Evolutionary conservation across 53 echinoderm and acorn worm species (phyloP), one percentile per base, ranked within the genome.

Genomic region (Crossaster papposus): DNA sequence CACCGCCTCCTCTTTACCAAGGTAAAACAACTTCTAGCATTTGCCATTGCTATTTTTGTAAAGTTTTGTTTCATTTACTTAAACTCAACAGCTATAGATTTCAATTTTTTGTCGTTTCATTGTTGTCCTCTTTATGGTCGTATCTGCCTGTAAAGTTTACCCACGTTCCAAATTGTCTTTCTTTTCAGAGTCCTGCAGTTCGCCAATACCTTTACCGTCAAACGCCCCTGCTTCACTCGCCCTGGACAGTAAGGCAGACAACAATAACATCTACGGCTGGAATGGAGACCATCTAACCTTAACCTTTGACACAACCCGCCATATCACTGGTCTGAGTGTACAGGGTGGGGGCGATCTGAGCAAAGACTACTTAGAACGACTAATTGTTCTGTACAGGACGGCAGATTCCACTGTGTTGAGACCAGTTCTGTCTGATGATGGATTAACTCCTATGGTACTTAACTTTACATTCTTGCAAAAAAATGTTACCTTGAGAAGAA

Each of bases 241-340:
- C 65, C 29, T 83, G 26, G 38, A 65, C 14, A 65, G 83, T 34
- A n/a, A 54, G 28, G 24, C 83, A 30, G 64, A 83, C 44, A 37
- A 24, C 51, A 83, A 65, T 28, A 38, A 64, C 26, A 83, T 44
- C 37, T 83, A 80, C 51, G 89, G 89, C 50, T 89, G 89, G 89
- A 51, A 65, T 38, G 89, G 89, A 34, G 89, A 80, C 38, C 36
- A 77, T 70, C 23, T 89, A 65, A 80, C 89, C 29, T n/a, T 89
- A 29, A 36, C 36, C 26, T 89, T 68, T 79, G 29, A 80, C 30
- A 63, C 53, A 23, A 51, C 65, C 79, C 77, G 65, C 22, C 80
- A 44, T 79, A 79, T 89, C 30, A 80, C 89, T n/a, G 80, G 70
- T 30, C 8, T 89, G 32, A 80, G 33, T 14, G 54, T 89, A 11